Evolutionary conservation across 2,888 invertebrate species (phyloP), one percentile per base, ranked within the genome.

Genomic region (Saturnia japonica): DNA sequence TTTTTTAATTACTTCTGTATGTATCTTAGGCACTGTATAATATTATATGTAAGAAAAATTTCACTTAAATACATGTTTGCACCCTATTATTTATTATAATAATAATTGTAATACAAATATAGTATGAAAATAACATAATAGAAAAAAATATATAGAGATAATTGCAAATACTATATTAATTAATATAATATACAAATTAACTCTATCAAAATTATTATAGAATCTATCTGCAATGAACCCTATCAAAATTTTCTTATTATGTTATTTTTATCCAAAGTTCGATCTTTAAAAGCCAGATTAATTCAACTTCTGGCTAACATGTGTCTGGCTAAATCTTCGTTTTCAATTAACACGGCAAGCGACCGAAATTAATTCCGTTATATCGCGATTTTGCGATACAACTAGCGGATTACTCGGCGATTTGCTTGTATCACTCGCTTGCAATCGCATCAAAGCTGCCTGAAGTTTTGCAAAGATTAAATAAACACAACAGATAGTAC

Each of bases 351-450:
- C 76, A 75, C 79, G 83, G 84, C 89, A 85, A 85, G 85, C 85
- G 87, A 81, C 85, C 85, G 78, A 88, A 88, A 91, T 93, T 92
- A 91, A 91, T 91, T 90, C 88, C 83, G 81, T 80, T 86, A 88
- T 90, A 90, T 91, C 89, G 82, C 86, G 88, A 90, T 91, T 86
- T 85, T 80, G 82, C 85, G 85, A 88, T 88, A 88, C 85, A 86
- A 88, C 89, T 87, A 88, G 86, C 80, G 88, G 91, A 93, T 93
- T 93, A 92, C 84, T 77, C 84, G 86, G 79, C 91, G 89, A 93
- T 93, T 91, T 90, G 91, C 89, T 87, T 82, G 80, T 84, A 80
- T 80, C 80, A 75, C 80, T 81, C 79, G 73, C 79, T 81, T 83
- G 84, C 87, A 88, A 88, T 91, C 88, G 83, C 84, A 82, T 89